Evolutionary conservation across 2,113 vertebrate species (phyloP), one percentile per base, ranked within the genome.

Genomic region (Apodemus sylvaticus): DNA sequence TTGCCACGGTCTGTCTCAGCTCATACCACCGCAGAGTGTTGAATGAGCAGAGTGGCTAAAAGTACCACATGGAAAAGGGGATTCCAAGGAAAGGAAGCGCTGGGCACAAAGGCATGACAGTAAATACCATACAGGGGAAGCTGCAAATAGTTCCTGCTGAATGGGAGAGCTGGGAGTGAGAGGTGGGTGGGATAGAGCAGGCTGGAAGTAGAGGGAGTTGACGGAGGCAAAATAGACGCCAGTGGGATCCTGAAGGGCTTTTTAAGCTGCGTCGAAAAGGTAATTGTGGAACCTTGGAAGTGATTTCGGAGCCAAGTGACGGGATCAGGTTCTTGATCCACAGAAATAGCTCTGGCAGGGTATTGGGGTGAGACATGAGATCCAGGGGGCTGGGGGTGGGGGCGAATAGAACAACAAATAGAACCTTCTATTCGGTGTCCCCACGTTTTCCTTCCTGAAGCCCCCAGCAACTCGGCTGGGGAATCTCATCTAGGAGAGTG

Each of bases 401-500:
- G 45, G 45, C 45, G 45, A 85, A 29, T 58, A 89, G 77, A 94
- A 76, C 76, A 82, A 60, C 88, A 94, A 77, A 79, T 7, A 78
- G 60, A 92, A 78, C 51, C 55, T 91, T 82, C 64, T 58, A 71
- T 70, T 88, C 78, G 45, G 26, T 58, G 66, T 45, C 82, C 24
- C 16, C 42, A 42, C 66, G 55, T 78, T 58, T 94, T 22, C 39
- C 73, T 88, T 94, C 79, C 73, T 70, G 19, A 13, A 94, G 74
- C 58, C 26, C 90, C 94, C 45, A 48, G 90, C 31, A 91, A 62
- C 24, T 4, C 60, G 11, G 29, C 68, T 51, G 68, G 85, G 90
- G 76, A 77, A 95, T 94, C 94, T 93, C 94, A 26, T 96, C 96
- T 96, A 93, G 81, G 96, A 97, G 89, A 89, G 96, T 94, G 89